Conservation (phyloP, 2,888 invertebrate genomes). For the Pollenia angustigena region DNA sequence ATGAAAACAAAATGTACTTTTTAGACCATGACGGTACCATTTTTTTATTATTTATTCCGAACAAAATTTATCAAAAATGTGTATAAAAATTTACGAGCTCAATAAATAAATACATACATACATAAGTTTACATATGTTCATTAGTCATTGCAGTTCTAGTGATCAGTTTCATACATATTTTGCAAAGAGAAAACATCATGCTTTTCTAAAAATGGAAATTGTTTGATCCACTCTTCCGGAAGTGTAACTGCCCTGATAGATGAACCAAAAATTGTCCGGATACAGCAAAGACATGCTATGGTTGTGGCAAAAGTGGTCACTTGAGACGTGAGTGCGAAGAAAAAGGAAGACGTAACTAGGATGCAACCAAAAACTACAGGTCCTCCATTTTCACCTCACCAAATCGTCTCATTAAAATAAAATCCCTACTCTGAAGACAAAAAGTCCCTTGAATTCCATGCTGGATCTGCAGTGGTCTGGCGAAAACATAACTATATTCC, state of each 20-base stretch:
- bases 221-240: no score
- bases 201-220: no score
- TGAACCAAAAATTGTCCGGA: slow-evolving; percentile 94
- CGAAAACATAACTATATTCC: slow-evolving; percentile 73
- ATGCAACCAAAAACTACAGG: slow-evolving; percentile 50
- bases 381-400: slow-evolving; percentile 64
- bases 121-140: no score
- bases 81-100: no score
- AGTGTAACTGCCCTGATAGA: slow-evolving; percentile 97
- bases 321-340: slow-evolving; percentile 95
- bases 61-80: no score
- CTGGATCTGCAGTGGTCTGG: slow-evolving; percentile 72
- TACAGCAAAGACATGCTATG: slow-evolving; percentile 94
- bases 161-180: no score
- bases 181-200: no score
- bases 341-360: slow-evolving; percentile 85
- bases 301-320: slow-evolving; percentile 96
- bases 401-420: slow-evolving; percentile 71
- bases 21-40: no score
- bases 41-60: no score
- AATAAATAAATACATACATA: no score
- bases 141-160: no score
- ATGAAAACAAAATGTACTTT: no score
- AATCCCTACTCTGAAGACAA: slow-evolving; percentile 47
- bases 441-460: slow-evolving; percentile 73